Evolutionary conservation across 2,113 vertebrate genomes (phyloP).

Genomic region (Arothron firmamentum): DNA sequence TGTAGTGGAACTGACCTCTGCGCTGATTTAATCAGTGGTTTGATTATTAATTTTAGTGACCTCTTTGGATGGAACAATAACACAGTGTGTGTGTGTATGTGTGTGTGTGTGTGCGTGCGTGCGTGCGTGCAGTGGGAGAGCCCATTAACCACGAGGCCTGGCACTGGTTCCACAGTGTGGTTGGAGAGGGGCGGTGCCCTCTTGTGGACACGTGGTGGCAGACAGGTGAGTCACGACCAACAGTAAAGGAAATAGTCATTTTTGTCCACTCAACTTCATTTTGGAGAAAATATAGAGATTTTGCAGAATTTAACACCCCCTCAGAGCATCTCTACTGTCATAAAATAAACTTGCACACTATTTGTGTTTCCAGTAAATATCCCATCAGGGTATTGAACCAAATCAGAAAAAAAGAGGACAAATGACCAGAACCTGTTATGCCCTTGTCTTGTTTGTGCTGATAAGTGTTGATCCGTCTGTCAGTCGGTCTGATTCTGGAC

Average conservation of each 20-base stretch:
- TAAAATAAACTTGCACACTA: too few relatives aligned
- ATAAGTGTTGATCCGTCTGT: conserved; percentile 3
- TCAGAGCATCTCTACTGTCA: too few relatives aligned
- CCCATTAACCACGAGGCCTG: conserved; percentile 92
- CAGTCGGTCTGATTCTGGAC: conserved; percentile 38
- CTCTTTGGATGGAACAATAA: background rate
- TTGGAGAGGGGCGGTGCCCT: conserved; percentile 83
- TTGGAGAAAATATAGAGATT: background rate
- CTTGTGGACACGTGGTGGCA: conserved; percentile 96
- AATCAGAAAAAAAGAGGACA: too few relatives aligned
- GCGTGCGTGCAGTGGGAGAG: conserved; percentile 81
- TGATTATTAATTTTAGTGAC: too few relatives aligned
- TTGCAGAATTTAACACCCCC: too few relatives aligned
- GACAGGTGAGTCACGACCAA: conserved; percentile 77
- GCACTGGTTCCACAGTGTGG: conserved; percentile 88
- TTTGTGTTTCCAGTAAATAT: too few relatives aligned
- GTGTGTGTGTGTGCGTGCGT: conserved; percentile 8
- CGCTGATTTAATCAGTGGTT: too few relatives aligned
- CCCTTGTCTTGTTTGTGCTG: conserved; percentile 1
- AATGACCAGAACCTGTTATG: too few relatives aligned
- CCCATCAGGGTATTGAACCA: too few relatives aligned
- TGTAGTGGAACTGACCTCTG: too few relatives aligned
- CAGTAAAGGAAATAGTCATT: too few relatives aligned
- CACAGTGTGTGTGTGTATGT: background rate
- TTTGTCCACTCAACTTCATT: background rate